A percentile compares a stretch with the other conserved stretches of the same genome.
Evolutionary conservation across 30 jellyfish, hydroid and myxozoan species (phyloP).

Genomic region (Hydractinia symbiolongicarpus): DNA sequence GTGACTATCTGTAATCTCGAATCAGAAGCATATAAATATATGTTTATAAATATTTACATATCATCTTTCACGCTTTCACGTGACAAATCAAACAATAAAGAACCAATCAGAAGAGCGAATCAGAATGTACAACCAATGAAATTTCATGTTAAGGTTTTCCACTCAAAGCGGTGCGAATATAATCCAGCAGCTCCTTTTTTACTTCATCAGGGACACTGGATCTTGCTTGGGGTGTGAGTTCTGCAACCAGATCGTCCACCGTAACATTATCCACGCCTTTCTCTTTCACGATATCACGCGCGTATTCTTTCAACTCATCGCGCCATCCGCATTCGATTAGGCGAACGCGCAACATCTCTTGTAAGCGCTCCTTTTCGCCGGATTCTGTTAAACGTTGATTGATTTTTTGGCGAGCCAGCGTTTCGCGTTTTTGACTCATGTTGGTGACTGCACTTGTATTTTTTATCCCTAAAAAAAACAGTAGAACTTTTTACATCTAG

Average conservation of each 20-base stretch:
- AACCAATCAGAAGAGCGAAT: neutral
- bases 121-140: no score
- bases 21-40: no score
- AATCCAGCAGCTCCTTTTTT: conserved; percentile 64
- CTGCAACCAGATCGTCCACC: conserved; percentile 78
- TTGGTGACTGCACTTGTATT: neutral
- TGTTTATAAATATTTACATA: no score
- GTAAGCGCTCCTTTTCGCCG: conserved; percentile 94
- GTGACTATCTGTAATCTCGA: no score
- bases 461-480: neutral
- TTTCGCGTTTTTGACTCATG: conserved; percentile 63
- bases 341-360: conserved; percentile 78
- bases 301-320: conserved; percentile 79
- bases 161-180: conserved; percentile 56
- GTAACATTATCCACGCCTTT: conserved; percentile 88
- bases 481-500: neutral
- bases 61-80: no score
- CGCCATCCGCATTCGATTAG: conserved; percentile 98
- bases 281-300: conserved; percentile 78
- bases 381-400: conserved; percentile 87
- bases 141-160: conserved; percentile 48
- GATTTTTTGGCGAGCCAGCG: conserved; percentile 63
- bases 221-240: conserved; percentile 93
- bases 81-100: neutral
- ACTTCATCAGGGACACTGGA: conserved; percentile 94